Conservation (phyloP, 2,888 invertebrate species). For the Ornithoptera priamus region DNA sequence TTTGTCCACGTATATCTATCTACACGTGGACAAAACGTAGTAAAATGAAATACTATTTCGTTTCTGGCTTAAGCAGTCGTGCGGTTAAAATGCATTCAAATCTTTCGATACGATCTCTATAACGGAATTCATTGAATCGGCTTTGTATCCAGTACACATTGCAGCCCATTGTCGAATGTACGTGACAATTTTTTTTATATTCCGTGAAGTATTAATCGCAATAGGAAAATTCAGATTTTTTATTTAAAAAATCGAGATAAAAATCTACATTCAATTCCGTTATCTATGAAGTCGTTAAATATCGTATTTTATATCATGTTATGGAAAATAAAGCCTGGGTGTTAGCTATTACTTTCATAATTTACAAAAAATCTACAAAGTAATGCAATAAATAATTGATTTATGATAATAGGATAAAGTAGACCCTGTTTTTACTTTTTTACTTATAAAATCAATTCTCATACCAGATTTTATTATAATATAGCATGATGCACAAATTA, state of each 20-base stretch:
- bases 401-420: no score
- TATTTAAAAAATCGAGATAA: background rate
- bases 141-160: conserved; percentile 57
- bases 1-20: no score
- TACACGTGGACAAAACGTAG: no score
- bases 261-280: background rate
- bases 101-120: conserved; percentile 58
- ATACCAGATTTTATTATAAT: no score
- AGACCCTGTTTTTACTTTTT: no score
- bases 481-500: no score
- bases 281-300: background rate
- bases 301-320: background rate
- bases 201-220: conserved; percentile 33
- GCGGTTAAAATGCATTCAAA: conserved; percentile 67
- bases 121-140: conserved; percentile 68
- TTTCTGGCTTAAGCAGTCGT: conserved; percentile 43
- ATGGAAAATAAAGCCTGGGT: background rate
- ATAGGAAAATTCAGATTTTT: conserved; percentile 9
- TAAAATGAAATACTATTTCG: background rate
- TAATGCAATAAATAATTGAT: no score
- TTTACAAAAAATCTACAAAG: no score
- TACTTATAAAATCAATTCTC: no score
- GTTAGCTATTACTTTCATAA: background rate
- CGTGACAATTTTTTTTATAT: conserved; percentile 61
- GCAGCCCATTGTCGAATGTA: conserved; percentile 54